These are phyloP conservation scores for Bellardia pandia DNA, from an alignment of 2,888 invertebrate genomes.

Conservation along the genomic window DNA sequence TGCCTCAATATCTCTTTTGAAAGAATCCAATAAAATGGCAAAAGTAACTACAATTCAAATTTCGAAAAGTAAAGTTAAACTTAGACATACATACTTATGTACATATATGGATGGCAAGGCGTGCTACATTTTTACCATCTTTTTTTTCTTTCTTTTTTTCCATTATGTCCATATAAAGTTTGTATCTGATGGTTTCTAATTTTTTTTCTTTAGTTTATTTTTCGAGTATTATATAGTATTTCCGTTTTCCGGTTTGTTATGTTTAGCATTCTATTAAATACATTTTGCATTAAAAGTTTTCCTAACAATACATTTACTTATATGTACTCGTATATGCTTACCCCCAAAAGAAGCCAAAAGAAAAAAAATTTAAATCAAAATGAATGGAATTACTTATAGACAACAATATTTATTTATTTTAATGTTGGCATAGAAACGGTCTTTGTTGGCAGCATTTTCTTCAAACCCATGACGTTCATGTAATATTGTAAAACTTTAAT, in stretches of 20 bases:
- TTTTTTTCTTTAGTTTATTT: background rate
- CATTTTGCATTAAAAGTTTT: constrained; percentile 43
- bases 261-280: constrained; percentile 48
- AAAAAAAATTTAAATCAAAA: background rate
- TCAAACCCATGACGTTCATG: background rate
- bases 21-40: constrained; percentile 37
- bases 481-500: constrained; percentile 5
- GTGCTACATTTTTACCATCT: constrained; percentile 3
- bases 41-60: constrained; percentile 33
- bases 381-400: background rate
- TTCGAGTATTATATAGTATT: constrained; percentile 34
- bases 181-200: constrained; percentile 19
- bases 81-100: too few relatives aligned
- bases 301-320: constrained; percentile 9
- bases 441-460: constrained; percentile 11
- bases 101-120: background rate
- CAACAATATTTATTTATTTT: constrained; percentile 31
- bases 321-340: background rate
- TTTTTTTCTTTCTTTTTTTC: background rate
- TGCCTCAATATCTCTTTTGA: background rate
- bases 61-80: background rate
- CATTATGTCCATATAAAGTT: constrained; percentile 36
- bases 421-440: constrained; percentile 5
- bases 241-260: constrained; percentile 50
- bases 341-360: background rate